These are phyloP conservation scores for Loxodonta africana DNA, from an alignment of 2,113 vertebrate species.

Conservation along the genomic window DNA sequence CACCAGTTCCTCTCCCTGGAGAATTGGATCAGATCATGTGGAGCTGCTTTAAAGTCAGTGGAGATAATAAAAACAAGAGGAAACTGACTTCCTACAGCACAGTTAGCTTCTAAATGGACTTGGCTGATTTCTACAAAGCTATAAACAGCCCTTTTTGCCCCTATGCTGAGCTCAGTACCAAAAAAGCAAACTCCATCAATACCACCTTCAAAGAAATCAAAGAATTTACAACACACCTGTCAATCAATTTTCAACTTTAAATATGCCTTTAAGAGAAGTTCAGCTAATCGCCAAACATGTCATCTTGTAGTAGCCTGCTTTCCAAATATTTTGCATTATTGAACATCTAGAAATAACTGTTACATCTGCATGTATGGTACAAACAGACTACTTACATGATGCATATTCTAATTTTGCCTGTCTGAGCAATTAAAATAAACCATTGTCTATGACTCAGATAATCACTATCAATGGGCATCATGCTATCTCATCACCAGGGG, in stretches of 20 bases:
- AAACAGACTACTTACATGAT: background rate
- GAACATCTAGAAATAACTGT: constrained; percentile 14
- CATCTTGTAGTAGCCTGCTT: background rate
- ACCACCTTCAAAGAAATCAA: constrained; percentile 32
- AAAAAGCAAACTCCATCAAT: constrained; percentile 31
- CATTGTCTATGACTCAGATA: background rate
- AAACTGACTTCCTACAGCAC: background rate
- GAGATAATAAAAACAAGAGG: background rate
- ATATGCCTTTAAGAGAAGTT: constrained; percentile 14
- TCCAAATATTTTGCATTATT: constrained; percentile 25
- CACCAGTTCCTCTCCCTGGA: background rate
- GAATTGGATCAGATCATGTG: background rate
- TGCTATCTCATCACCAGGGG: background rate
- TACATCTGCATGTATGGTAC: background rate
- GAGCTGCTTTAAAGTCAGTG: background rate
- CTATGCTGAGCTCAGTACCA: background rate
- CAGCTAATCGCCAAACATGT: constrained; percentile 45
- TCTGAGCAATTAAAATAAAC: background rate
- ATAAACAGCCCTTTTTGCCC: background rate
- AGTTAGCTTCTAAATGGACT: background rate
- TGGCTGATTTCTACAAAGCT: background rate
- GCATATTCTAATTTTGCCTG: constrained; percentile 29
- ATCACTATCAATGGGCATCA: background rate
- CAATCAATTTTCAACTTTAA: constrained; percentile 48
- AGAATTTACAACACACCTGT: background rate